These are phyloP conservation scores for Clitarchus hookeri DNA, from an alignment of 2,888 invertebrate genomes.

Conservation along the genomic window DNA sequence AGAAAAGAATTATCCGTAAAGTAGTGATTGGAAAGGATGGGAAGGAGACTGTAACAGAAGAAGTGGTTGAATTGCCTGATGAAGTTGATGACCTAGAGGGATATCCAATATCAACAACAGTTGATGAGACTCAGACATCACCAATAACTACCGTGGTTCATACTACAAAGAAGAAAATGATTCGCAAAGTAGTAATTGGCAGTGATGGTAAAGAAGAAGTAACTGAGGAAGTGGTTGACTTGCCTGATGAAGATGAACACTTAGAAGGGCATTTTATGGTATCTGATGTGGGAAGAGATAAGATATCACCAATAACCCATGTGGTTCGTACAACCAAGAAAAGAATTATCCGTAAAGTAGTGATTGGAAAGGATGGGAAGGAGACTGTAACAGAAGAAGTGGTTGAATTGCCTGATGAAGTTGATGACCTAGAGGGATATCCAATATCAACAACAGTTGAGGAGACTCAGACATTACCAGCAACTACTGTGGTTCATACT, in stretches of 20 bases:
- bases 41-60: constrained; percentile 70
- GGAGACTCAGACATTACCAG: constrained; percentile 47
- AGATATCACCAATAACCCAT: not conserved
- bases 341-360: not conserved
- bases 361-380: not conserved
- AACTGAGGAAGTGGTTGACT: not conserved
- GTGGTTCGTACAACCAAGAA: not conserved
- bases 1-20: too few relatives aligned
- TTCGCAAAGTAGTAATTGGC: not conserved
- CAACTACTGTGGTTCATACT: not conserved
- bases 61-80: constrained; percentile 82
- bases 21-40: not conserved
- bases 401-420: constrained; percentile 11
- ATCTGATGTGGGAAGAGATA: not conserved
- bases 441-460: not conserved
- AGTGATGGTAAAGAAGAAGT: not conserved
- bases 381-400: constrained; percentile 5
- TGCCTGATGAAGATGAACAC: not conserved
- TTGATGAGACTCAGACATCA: constrained; percentile 12
- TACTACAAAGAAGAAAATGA: not conserved
- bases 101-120: not conserved
- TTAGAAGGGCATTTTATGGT: not conserved
- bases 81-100: constrained; percentile 57
- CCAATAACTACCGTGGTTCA: not conserved
- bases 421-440: not conserved